These are phyloP conservation scores for Polymixis lichenea DNA, from an alignment of 2,888 invertebrate genomes.

Conservation along the genomic window DNA sequence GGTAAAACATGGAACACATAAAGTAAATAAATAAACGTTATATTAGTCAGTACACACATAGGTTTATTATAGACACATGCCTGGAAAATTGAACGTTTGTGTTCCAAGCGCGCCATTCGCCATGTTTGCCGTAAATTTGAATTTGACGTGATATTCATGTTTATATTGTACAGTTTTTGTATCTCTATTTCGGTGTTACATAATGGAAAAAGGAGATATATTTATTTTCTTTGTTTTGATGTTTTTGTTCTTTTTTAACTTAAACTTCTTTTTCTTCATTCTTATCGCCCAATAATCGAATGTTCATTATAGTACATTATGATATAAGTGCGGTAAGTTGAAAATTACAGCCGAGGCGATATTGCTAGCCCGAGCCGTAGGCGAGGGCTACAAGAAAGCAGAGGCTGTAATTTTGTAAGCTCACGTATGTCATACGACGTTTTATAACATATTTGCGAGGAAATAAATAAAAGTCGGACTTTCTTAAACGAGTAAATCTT, in stretches of 20 bases:
- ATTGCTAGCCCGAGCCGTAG: too few species aligned
- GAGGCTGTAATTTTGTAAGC: too few species aligned
- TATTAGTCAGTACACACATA: not conserved
- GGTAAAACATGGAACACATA: not conserved
- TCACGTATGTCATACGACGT: too few species aligned
- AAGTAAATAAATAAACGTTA: not conserved
- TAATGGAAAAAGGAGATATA: not conserved
- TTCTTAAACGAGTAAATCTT: too few species aligned
- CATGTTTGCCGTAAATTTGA: slow-evolving; percentile 22
- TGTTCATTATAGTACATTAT: not conserved
- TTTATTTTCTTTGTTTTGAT: not conserved
- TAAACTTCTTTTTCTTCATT: too few species aligned
- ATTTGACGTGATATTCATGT: slow-evolving; percentile 18
- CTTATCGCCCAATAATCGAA: not conserved
- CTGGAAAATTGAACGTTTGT: slow-evolving; percentile 33
- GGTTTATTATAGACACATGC: slow-evolving; percentile 26
- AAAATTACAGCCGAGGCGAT: too few species aligned
- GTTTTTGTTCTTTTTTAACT: too few species aligned
- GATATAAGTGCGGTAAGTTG: too few species aligned
- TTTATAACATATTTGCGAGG: too few species aligned
- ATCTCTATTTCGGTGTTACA: not conserved
- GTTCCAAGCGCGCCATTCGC: slow-evolving; percentile 6
- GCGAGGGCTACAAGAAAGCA: too few species aligned
- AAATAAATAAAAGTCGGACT: too few species aligned
- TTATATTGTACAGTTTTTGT: slow-evolving; percentile 1